A percentile compares a stretch with the other conserved stretches of the same genome.
These are phyloP conservation scores for Lissocephala sabroskyi DNA, from an alignment of 2,888 invertebrate genomes.

Conservation along the genomic window DNA sequence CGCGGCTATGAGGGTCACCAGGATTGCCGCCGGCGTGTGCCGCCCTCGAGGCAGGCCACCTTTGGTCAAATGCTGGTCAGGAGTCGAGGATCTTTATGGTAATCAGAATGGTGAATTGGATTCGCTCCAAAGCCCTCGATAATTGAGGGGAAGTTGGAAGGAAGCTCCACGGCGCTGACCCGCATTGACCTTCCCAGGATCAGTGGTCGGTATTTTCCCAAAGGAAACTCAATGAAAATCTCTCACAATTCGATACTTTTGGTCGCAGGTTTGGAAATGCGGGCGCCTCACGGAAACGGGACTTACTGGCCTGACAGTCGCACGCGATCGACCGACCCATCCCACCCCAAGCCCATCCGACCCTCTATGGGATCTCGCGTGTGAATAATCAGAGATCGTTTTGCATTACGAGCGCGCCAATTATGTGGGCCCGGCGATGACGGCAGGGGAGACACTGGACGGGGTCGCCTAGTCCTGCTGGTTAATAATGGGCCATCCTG, in stretches of 20 bases:
- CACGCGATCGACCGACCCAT: slow-evolving; percentile 22
- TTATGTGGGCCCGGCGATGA: slow-evolving; percentile 43
- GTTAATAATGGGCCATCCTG: slow-evolving; percentile 37
- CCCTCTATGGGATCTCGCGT: slow-evolving; percentile 41
- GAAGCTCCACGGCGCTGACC: slow-evolving; percentile 4
- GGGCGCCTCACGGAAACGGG: slow-evolving; percentile 24
- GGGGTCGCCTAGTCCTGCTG: slow-evolving; percentile 19
- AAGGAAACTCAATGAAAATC: slow-evolving; percentile 38
- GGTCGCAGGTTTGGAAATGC: slow-evolving; percentile 53
- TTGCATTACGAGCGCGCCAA: slow-evolving; percentile 49
- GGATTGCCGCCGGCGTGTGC: slow-evolving; percentile 14
- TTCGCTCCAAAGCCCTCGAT: background rate
- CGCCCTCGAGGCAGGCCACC: slow-evolving; percentile 36
- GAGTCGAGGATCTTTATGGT: slow-evolving; percentile 27
- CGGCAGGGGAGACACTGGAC: background rate
- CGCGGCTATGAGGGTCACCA: slow-evolving; percentile 14
- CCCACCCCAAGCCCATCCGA: background rate
- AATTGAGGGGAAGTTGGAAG: slow-evolving; percentile 5
- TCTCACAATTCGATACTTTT: slow-evolving; percentile 62
- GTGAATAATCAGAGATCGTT: slow-evolving; percentile 51
- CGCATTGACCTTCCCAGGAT: slow-evolving; percentile 37
- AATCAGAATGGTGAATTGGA: background rate
- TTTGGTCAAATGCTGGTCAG: slow-evolving; percentile 57
- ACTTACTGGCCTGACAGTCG: background rate
- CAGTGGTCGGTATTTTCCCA: slow-evolving; percentile 36